Evolutionary conservation across 1,140 invertebrate species (phyloP).

Genomic region (Formica selysi): DNA sequence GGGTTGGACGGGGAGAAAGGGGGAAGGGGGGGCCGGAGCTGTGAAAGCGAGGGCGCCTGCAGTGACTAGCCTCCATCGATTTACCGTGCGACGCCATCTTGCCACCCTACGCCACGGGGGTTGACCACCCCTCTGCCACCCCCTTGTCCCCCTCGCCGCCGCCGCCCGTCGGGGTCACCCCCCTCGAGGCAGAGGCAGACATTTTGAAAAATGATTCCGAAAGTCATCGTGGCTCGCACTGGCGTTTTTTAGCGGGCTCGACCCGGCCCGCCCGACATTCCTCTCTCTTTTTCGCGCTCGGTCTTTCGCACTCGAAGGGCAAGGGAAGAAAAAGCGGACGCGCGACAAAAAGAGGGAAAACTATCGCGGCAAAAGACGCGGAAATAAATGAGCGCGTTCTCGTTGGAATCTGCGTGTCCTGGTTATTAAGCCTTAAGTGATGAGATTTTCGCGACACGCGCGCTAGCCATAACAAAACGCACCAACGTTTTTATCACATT

Average conservation of each 20-base stretch:
- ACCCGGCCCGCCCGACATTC: conserved; percentile 24
- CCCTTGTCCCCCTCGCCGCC: conserved; percentile 29
- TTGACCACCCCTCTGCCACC: conserved; percentile 71
- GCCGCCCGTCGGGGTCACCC: conserved; percentile 62
- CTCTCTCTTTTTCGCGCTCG: conserved; percentile 56
- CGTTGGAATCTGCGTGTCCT: conserved; percentile 48
- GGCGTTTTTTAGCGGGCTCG: conserved; percentile 71
- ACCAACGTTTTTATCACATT: conserved; percentile 22
- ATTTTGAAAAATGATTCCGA: conserved; percentile 85
- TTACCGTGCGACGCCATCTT: conserved; percentile 85
- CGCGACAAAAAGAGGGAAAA: conserved; percentile 69
- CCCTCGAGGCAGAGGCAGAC: conserved; percentile 79
- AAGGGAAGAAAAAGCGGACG: conserved; percentile 67
- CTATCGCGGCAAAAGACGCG: conserved; percentile 64
- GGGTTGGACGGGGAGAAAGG: conserved; percentile 49
- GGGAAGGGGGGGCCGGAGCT: conserved; percentile 75
- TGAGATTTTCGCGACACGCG: conserved; percentile 54
- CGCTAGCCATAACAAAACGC: conserved; percentile 50
- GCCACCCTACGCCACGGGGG: conserved; percentile 81
- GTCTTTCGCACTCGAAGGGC: conserved; percentile 53
- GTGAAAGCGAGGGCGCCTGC: conserved; percentile 83
- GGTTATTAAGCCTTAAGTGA: conserved; percentile 59
- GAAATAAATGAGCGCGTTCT: conserved; percentile 72
- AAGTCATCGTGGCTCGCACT: conserved; percentile 79
- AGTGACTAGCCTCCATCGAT: conserved; percentile 86